A percentile compares a stretch with the other conserved stretches of the same genome.
Conservation (phyloP, 2,113 vertebrate species). For the Triplophysa dalaica region DNA sequence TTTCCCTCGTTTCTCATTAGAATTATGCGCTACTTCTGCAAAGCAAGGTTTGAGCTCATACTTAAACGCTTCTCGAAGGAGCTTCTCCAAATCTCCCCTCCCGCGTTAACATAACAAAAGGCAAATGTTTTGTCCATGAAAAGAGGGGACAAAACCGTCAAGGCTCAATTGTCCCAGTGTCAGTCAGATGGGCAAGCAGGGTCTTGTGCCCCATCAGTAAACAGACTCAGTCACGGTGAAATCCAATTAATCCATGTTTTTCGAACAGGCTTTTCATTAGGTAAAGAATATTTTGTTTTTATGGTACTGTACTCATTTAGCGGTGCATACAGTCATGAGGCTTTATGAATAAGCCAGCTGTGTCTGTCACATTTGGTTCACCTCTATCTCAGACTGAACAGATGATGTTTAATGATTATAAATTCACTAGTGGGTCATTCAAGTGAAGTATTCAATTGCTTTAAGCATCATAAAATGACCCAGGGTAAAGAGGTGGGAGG, state of each 20-base stretch:
- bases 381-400: slow-evolving; percentile 29
- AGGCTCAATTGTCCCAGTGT: slow-evolving; percentile 59
- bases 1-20: slow-evolving; percentile 54
- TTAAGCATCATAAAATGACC: slow-evolving; percentile 37
- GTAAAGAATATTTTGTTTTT: slow-evolving; percentile 30
- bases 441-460: slow-evolving; percentile 36
- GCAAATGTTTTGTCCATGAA: slow-evolving; percentile 41
- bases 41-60: slow-evolving; percentile 46
- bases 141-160: slow-evolving; percentile 55
- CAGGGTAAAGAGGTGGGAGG: slow-evolving; percentile 13
- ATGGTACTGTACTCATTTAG: slow-evolving; percentile 38
- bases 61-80: slow-evolving; percentile 42
- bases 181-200: slow-evolving; percentile 50
- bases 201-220: slow-evolving; percentile 42
- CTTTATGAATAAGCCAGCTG: slow-evolving; percentile 43
- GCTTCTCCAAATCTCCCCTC: slow-evolving; percentile 50
- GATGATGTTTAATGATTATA: slow-evolving; percentile 5
- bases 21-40: slow-evolving; percentile 55
- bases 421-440: slow-evolving; percentile 32
- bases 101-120: slow-evolving; percentile 62
- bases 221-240: slow-evolving; percentile 43
- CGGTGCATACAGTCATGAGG: slow-evolving; percentile 38
- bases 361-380: slow-evolving; percentile 31
- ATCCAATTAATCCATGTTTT: slow-evolving; percentile 47
- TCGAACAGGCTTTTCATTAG: slow-evolving; percentile 20